A percentile compares a stretch with the other conserved stretches of the same genome.
These are phyloP conservation scores for silkworm (Bombyx mori) DNA, from an alignment of 1,140 invertebrate genomes.

Conservation along the genomic window ASM3026992v2 NC_085129.1:13423501-13424000, in stretches of 20 bases:
- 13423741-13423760: too few species aligned
- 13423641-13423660: too few species aligned
- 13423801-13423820: conserved; percentile 12
- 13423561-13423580: too few species aligned
- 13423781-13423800: too few species aligned
- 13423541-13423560: too few species aligned
- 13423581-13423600: background rate
- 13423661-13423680: too few species aligned
- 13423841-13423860: conserved; percentile 11
- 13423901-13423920: background rate
- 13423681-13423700: too few species aligned
- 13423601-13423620: background rate
- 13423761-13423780: too few species aligned
- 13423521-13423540: too few species aligned
- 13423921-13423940: conserved; percentile 8
- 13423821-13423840: conserved; percentile 21
- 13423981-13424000: conserved; percentile 12
- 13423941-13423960: conserved; percentile 11
- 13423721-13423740: too few species aligned
- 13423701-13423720: too few species aligned
- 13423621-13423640: background rate
- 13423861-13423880: conserved; percentile 5
- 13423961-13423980: conserved; percentile 16
- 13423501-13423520: too few species aligned
- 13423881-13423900: conserved; percentile 5